These are phyloP conservation scores for Girardinichthys multiradiatus DNA, from an alignment of 2,113 vertebrate genomes.

Conservation along the genomic window DNA sequence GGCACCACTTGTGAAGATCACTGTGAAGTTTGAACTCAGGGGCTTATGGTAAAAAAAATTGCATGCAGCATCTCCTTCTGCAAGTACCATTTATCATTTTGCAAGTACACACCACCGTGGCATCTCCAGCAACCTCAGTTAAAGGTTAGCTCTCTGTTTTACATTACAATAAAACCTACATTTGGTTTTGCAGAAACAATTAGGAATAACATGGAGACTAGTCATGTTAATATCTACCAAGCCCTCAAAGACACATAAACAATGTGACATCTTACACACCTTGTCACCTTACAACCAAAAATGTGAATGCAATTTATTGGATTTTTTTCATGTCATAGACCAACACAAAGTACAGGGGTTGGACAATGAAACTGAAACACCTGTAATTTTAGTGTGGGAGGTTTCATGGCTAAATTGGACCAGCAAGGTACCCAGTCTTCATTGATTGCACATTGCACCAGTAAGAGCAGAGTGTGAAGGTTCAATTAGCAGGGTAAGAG, in stretches of 20 bases:
- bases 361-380: too few species aligned
- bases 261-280: background rate
- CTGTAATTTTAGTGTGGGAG: too few species aligned
- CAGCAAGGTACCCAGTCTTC: too few species aligned
- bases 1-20: constrained; percentile 7
- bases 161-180: constrained; percentile 34
- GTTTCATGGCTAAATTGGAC: too few species aligned
- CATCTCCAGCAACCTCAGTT: constrained; percentile 47
- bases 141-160: constrained; percentile 62
- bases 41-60: constrained; percentile 30
- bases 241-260: background rate
- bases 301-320: too few species aligned
- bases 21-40: constrained; percentile 31
- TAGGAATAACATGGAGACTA: constrained; percentile 13
- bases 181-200: constrained; percentile 29
- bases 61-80: constrained; percentile 28
- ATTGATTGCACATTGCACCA: too few species aligned
- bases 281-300: background rate
- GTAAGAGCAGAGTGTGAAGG: too few species aligned
- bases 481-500: too few species aligned
- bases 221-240: constrained; percentile 3
- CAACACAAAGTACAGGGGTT: too few species aligned
- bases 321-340: too few species aligned
- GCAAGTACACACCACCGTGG: constrained; percentile 42
- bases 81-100: constrained; percentile 53